phyloP scores from a whole-genome alignment of 2,113 vertebrate species.

The Epinephelus cyanopodus region DNA sequence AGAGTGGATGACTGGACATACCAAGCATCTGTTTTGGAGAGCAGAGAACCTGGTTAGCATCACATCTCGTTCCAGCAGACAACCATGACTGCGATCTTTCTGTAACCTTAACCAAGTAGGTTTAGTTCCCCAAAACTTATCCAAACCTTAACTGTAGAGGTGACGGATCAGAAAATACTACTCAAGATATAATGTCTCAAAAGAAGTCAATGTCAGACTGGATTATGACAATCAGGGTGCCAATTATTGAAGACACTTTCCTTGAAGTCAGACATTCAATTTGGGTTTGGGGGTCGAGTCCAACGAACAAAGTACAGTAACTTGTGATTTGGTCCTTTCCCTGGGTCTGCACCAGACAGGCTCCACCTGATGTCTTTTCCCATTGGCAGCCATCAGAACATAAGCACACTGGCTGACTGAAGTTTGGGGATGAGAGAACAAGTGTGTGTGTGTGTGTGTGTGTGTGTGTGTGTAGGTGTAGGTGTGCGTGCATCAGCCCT shows the following conservation, averaged over 20 bases:
- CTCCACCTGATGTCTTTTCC: too few relatives aligned
- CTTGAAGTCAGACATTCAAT: not conserved
- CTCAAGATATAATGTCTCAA: too few relatives aligned
- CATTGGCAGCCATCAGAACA: too few relatives aligned
- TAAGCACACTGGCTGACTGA: not conserved
- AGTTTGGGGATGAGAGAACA: not conserved
- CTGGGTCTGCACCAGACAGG: not conserved
- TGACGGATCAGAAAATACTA: not conserved
- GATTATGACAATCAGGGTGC: too few relatives aligned
- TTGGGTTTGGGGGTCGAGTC: not conserved
- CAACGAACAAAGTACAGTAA: not conserved
- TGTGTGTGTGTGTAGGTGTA: constrained; percentile 11
- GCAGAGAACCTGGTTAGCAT: not conserved
- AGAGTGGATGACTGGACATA: not conserved
- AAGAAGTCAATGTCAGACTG: too few relatives aligned
- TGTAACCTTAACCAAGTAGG: not conserved
- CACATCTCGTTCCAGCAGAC: not conserved
- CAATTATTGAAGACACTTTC: not conserved
- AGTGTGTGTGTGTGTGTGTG: not conserved
- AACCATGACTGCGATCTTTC: not conserved
- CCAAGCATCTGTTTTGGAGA: not conserved
- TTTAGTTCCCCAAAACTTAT: not conserved
- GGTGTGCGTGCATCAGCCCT: constrained; percentile 10
- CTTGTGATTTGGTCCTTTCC: not conserved
- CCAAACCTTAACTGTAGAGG: not conserved